Evolutionary conservation across 2,797 vertebrate species (phyloP), one percentile per base, ranked within the genome.

Genomic region (Falco berigora): DNA sequence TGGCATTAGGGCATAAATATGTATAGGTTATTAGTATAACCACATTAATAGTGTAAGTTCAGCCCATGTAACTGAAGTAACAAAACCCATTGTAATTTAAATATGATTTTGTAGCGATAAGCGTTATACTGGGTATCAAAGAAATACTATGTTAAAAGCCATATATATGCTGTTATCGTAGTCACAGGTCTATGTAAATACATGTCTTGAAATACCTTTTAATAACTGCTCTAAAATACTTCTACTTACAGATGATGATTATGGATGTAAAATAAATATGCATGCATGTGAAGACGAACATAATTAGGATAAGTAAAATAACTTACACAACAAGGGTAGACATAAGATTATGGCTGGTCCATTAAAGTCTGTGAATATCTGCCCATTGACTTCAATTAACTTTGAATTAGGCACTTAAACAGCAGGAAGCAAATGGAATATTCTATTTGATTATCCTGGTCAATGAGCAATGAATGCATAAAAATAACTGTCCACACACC

Each of bases 331-430:
- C 77, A 75, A 91, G 61, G 55, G 61, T 74, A 95, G 82, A 75
- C 46, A 32, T 81, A 80, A 95, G 89, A 84, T 92, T 97, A 91
- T 73, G 92, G 80, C 67, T 73, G 69, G 59, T 93, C 91, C 94
- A 94, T 96, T 96, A 96, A 94, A 90, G 83, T 16, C 92, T 88
- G 59, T 68, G 92, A 95, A 92, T 91, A 88, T 96, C 94, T 96
- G 91, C 85, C 89, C 96, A 94, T 95, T 94, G 94, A 94, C 96
- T 97, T 97, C 93, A 97, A 96, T 97, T 97, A 96, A 86, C 95
- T 96, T 49, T 78, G 90, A 95, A 96, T 96, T 94, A 95, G 86
- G 94, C 91, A 92, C 90, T 97, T 95, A 96, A 96, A 52, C 94
- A 95, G 91, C 92, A 92, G 95, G 94, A 91, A 96, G 94, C 88